These are phyloP conservation scores for Cololabis saira DNA, from an alignment of 2,113 vertebrate species.

Conservation along the genomic window DNA sequence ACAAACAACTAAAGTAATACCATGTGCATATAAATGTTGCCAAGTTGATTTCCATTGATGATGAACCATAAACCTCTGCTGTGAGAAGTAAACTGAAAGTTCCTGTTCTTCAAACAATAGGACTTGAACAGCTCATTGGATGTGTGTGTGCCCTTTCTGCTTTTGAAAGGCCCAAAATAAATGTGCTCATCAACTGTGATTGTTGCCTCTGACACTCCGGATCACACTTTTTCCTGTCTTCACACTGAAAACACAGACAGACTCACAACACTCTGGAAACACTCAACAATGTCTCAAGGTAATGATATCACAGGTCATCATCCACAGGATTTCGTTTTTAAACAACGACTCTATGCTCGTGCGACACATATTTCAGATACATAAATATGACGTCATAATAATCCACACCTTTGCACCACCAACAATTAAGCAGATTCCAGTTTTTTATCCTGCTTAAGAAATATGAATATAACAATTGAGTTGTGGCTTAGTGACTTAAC, in stretches of 20 bases:
- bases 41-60: no score
- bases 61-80: no score
- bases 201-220: conserved; percentile 7
- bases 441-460: background rate
- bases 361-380: conserved; percentile 8
- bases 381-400: background rate
- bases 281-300: background rate
- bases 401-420: background rate
- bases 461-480: background rate
- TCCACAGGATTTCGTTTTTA: background rate
- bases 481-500: background rate
- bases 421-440: no score
- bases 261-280: background rate
- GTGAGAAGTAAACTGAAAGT: no score
- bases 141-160: background rate
- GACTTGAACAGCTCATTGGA: no score
- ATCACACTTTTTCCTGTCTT: conserved; percentile 9
- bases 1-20: no score
- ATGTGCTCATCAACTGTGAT: conserved; percentile 35
- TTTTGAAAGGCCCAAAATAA: conserved; percentile 19
- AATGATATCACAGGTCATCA: background rate
- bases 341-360: no score
- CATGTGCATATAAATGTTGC: no score
- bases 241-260: background rate
- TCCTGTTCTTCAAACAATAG: no score